Evolutionary conservation across 2,797 vertebrate genomes (phyloP), one percentile per base, ranked within the genome.

Genomic region (Anguilla obscura): DNA sequence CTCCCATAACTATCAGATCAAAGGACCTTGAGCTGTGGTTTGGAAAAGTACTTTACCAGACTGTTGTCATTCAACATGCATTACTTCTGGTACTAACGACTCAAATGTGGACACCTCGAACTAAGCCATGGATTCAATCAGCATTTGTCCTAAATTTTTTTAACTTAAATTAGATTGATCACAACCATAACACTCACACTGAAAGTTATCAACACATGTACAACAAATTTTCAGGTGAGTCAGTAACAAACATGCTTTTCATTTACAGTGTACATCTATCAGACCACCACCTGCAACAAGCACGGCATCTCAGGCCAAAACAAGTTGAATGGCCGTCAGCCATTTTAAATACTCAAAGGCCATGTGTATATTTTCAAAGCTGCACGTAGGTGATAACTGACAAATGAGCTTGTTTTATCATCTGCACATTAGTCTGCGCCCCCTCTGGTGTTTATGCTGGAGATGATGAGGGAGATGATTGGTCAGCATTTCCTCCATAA

Each of bases 401-500:
- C 84, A 21, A 36, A 36, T 9, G 52, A 24, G 52, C 33, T n/a
- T 83, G 79, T 36, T 50, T 84, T 84, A 27, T 48, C 58, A 21
- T 48, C 85, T n/a, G 24, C 36, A 45, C 85, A 56, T 83, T 27
- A 50, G 76, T 58, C 56, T 33, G 30, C 60, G 2, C 36, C 21
- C 58, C 69, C 36, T 5, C 54, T 58, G 18, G 24, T 83, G 30
- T 69, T 84, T 48, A 50, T 45, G 36, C 63, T 84, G 30, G 58
- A 87, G 71, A 86, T 86, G 21, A 33, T 60, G 45, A 63, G 18
- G 45, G 60, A 88, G 93, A 94, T 89, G 93, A 91, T 93, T 92
- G 92, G 94, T 86, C 88, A 87, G 88, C 88, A 89, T 92, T 95
- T 91, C 88, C 90, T 91, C 92, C 93, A 94, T 94, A 94, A 94